These are phyloP conservation scores for Ctenomys sociabilis DNA, from an alignment of 2,113 vertebrate species.

Conservation along the genomic window DNA sequence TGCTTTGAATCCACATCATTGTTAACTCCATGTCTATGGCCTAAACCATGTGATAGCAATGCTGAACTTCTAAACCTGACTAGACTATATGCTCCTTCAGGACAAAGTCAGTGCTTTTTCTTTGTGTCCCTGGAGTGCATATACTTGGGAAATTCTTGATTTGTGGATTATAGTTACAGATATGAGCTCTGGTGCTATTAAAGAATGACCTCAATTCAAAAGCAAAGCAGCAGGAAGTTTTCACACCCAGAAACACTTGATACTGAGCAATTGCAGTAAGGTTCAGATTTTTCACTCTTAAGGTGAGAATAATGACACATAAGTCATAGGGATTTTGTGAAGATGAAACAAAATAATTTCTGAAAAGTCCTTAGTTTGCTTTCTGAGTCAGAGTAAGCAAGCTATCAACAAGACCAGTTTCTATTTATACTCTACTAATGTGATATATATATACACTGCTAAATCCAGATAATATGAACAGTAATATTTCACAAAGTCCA, in stretches of 20 bases:
- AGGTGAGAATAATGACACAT: conserved; percentile 46
- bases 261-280: background rate
- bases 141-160: background rate
- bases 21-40: background rate
- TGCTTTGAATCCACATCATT: background rate
- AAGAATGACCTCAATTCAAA: background rate
- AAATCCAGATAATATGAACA: background rate
- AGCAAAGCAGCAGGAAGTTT: background rate
- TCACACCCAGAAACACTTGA: background rate
- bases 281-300: background rate
- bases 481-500: background rate
- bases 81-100: background rate
- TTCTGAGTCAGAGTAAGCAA: conserved; percentile 23
- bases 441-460: background rate
- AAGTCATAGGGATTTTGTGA: conserved; percentile 7
- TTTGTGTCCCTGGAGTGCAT: background rate
- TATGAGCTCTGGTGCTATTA: background rate
- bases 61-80: background rate
- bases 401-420: background rate
- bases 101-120: background rate
- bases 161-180: background rate
- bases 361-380: background rate
- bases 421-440: background rate
- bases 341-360: conserved; percentile 27
- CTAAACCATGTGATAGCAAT: background rate